Conservation (phyloP, 2,113 vertebrate genomes). For the Sylvia atricapilla region DNA sequence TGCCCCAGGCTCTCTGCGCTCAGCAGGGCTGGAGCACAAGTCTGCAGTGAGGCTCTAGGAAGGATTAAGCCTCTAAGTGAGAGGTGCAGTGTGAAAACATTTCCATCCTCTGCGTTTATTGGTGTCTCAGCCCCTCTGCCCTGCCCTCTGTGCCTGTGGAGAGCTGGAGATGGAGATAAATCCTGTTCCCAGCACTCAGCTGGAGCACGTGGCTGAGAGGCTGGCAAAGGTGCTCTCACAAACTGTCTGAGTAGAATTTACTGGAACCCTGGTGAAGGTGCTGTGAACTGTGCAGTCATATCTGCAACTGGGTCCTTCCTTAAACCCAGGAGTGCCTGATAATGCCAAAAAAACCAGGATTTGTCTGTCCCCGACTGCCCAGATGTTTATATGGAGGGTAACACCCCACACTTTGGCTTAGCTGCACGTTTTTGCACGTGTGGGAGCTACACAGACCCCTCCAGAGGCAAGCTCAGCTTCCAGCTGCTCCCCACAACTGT, state of each 20-base stretch:
- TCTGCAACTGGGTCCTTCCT: background rate
- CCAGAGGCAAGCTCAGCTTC: background rate
- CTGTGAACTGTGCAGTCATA: background rate
- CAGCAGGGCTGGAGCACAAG: background rate
- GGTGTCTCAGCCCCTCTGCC: background rate
- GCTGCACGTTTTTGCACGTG: fast-evolving
- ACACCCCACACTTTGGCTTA: background rate
- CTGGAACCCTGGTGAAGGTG: background rate
- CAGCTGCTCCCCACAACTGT: background rate
- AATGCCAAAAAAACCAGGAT: background rate
- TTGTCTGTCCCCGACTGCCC: background rate
- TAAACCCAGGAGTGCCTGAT: background rate
- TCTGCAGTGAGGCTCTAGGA: background rate
- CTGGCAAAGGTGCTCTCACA: background rate
- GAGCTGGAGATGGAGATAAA: background rate
- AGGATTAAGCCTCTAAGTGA: background rate
- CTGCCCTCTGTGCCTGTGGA: background rate
- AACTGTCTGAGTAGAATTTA: background rate
- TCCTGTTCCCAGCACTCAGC: background rate
- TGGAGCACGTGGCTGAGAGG: background rate
- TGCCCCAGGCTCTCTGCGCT: background rate
- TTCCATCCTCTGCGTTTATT: background rate
- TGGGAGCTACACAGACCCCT: background rate
- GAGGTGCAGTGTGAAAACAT: background rate
- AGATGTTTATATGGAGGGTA: background rate